Percentiles rank a stretch among this genome's conserved stretches.
phyloP scores from a whole-genome alignment of 2,888 invertebrate genomes.

The Dioctria linearis region DNA sequence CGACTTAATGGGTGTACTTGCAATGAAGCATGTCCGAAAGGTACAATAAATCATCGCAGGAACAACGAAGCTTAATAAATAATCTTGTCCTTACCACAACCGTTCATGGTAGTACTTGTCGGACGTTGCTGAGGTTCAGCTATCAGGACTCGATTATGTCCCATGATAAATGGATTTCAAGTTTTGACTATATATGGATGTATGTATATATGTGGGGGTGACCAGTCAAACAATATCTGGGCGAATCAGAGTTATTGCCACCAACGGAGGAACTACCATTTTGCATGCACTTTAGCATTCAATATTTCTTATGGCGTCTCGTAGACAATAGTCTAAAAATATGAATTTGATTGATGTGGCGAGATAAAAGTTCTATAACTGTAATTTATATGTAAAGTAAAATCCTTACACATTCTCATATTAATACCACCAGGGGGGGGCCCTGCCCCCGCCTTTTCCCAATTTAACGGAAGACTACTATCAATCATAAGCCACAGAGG shows the following conservation, averaged over 20 bases:
- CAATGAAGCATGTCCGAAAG: slow-evolving; percentile 53
- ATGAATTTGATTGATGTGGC: too few relatives aligned
- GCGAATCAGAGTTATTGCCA: slow-evolving; percentile 14
- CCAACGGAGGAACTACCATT: slow-evolving; percentile 3
- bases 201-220: not conserved
- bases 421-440: not conserved
- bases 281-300: slow-evolving; percentile 30
- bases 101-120: slow-evolving; percentile 42
- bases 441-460: not conserved
- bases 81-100: slow-evolving; percentile 52
- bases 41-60: slow-evolving; percentile 51
- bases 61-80: slow-evolving; percentile 52
- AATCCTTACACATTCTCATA: not conserved
- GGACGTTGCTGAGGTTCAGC: slow-evolving; percentile 48
- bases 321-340: too few relatives aligned
- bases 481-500: slow-evolving; percentile 17
- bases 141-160: slow-evolving; percentile 51
- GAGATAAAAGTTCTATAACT: too few relatives aligned
- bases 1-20: slow-evolving; percentile 43
- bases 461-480: not conserved
- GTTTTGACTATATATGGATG: slow-evolving; percentile 12
- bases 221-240: slow-evolving; percentile 38
- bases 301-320: not conserved
- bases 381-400: too few relatives aligned
- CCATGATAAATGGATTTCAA: slow-evolving; percentile 52